Conservation (phyloP, 2,888 invertebrate genomes). For the Trichopoda pennipes region DNA sequence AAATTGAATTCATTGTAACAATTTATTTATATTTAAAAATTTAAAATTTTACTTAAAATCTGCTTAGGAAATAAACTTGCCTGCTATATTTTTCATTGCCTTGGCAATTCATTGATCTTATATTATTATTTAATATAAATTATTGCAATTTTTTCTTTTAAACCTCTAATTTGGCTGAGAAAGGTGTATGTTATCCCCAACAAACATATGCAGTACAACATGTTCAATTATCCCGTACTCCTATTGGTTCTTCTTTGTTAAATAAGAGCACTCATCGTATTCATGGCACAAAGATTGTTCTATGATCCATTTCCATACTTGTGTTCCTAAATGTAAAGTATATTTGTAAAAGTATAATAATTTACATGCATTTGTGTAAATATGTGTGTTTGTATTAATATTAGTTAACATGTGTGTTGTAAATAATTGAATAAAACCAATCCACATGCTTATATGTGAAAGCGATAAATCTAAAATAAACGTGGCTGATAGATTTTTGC, state of each 20-base stretch:
- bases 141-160: no score
- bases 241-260: conserved; percentile 1
- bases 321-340: no score
- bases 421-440: conserved; percentile 68
- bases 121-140: no score
- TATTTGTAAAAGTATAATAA: no score
- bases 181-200: background rate
- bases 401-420: conserved; percentile 18
- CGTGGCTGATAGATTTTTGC: conserved; percentile 62
- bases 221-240: conserved; percentile 52
- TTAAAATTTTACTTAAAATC: no score
- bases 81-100: no score
- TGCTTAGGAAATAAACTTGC: no score
- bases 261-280: conserved; percentile 61
- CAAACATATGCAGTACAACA: conserved; percentile 36
- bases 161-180: no score
- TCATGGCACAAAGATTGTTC: conserved; percentile 55
- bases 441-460: conserved; percentile 58
- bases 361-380: background rate
- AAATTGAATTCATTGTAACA: no score
- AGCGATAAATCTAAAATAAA: conserved; percentile 65
- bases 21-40: no score
- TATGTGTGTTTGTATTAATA: background rate
- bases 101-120: no score
- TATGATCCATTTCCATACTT: conserved; percentile 53